Evolutionary conservation across 2,888 invertebrate genomes (phyloP), one percentile per base, ranked within the genome.

Genomic region (Eilema sororculum): DNA sequence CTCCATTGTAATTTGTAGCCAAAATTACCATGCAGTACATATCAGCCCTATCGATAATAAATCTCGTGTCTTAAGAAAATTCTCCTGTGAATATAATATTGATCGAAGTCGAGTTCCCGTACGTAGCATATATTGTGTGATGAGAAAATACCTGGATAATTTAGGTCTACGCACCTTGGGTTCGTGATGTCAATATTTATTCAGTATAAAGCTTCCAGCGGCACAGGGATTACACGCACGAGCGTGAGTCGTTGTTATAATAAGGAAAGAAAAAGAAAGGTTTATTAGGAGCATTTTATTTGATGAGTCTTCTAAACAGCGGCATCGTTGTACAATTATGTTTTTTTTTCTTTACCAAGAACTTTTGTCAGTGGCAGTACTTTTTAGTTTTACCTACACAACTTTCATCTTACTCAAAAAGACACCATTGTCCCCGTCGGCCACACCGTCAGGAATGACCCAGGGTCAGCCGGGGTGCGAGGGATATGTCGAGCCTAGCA

Each of bases 281-380:
- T 52, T n/a, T 52, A 52, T 8, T 9, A 52, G n/a, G 52, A n/a
- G 52, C n/a, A 20, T 52, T 52, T 52, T 52, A 9, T n/a, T n/a
- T 52, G 3, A n/a, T 52, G 52, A 52, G 52, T n/a, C 52, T n/a
- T 52, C 52, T n/a, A 52, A 52, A 52, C n/a, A 8, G 52, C n/a
- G 52, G n/a, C 52, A n/a, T 52, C 9, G 52, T 9, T 52, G n/a
- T 2, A 46, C 20, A 46, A n/a, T 25, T 8, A 13, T 3, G 9
- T 25, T 28, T 28, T 28, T 59, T 59, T 9, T 28, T 28, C 20
- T 59, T 59, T 9, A 0, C 16, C 3, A 28, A 59, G 2, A 12
- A 33, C 28, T 74, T 68, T 57, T 72, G 63, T 70, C 16, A 22
- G 3, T 33, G 61, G 72, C 59, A 63, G 69, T 78, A 52, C 74